Conservation (phyloP, 2,888 invertebrate genomes). For the Lissocephala sabroskyi region DNA sequence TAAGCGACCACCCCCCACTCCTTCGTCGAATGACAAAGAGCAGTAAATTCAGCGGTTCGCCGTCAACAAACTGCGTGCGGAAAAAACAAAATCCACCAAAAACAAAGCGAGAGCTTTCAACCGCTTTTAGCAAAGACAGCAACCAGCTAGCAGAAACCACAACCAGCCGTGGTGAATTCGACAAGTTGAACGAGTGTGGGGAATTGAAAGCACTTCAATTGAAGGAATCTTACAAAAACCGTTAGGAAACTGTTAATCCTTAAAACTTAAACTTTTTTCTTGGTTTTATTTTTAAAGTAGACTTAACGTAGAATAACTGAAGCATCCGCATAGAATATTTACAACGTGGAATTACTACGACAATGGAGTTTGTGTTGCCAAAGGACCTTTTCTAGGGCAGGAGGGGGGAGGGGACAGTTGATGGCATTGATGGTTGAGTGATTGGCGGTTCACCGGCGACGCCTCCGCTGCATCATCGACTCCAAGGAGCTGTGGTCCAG, state of each 20-base stretch:
- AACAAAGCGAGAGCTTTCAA: conserved; percentile 7
- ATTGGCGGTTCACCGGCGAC: conserved; percentile 59
- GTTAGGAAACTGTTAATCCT: neutral
- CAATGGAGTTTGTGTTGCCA: conserved; percentile 38
- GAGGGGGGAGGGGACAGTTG: too few species aligned
- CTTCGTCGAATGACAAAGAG: too few species aligned
- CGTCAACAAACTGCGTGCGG: too few species aligned
- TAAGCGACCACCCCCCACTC: too few species aligned
- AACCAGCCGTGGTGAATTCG: too few species aligned
- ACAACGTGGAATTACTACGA: conserved; percentile 58
- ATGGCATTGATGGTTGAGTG: conserved; percentile 53
- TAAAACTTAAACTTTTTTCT: too few species aligned
- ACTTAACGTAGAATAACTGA: conserved; percentile 53
- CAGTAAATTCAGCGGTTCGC: too few species aligned
- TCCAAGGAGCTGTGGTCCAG: conserved; percentile 67
- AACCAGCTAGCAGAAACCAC: conserved; percentile 10
- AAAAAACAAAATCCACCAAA: too few species aligned
- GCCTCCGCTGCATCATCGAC: conserved; percentile 64
- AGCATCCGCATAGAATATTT: conserved; percentile 50
- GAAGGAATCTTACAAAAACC: too few species aligned
- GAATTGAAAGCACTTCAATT: too few species aligned
- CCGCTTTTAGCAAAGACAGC: conserved; percentile 20
- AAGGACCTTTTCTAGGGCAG: too few species aligned
- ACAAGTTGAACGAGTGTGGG: too few species aligned
- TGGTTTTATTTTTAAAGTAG: conserved; percentile 45